These are phyloP conservation scores for Poecile atricapillus DNA, from an alignment of 2,113 vertebrate genomes.

Conservation along the genomic window DNA sequence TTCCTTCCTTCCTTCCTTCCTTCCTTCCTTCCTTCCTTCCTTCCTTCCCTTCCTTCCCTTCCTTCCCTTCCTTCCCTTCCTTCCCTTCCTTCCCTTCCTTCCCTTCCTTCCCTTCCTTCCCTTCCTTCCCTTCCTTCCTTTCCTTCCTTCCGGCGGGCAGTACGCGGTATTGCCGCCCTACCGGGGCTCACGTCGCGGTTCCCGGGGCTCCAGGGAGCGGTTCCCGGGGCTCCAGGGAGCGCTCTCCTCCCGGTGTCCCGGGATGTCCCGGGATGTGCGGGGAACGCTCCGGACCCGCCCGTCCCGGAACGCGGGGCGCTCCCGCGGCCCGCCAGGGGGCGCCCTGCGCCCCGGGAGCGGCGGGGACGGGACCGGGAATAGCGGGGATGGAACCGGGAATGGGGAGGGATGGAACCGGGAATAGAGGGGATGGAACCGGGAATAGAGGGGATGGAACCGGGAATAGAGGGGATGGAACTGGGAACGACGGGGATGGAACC, in stretches of 20 bases:
- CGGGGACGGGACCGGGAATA: not conserved
- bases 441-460: not conserved
- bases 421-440: not conserved
- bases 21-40: too few species aligned
- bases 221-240: too few species aligned
- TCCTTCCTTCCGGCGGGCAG: too few species aligned
- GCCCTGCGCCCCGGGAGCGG: not conserved
- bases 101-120: too few species aligned
- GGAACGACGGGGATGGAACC: not conserved
- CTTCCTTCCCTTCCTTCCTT: too few species aligned
- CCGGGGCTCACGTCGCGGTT: not conserved
- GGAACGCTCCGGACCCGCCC: not conserved
- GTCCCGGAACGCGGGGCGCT: not conserved
- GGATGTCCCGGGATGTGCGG: not conserved
- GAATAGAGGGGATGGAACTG: not conserved
- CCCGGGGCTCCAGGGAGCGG: too few species aligned
- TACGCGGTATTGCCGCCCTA: fast-evolving
- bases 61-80: too few species aligned
- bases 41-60: too few species aligned
- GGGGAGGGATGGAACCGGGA: not conserved
- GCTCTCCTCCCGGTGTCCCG: not conserved
- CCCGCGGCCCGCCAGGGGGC: slow-evolving; percentile 16
- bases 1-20: too few species aligned
- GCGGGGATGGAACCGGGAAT: not conserved
- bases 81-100: too few species aligned